Evolutionary conservation across 2,888 invertebrate species (phyloP), one percentile per base, ranked within the genome.

Genomic region (Drosophila buzzatii): DNA sequence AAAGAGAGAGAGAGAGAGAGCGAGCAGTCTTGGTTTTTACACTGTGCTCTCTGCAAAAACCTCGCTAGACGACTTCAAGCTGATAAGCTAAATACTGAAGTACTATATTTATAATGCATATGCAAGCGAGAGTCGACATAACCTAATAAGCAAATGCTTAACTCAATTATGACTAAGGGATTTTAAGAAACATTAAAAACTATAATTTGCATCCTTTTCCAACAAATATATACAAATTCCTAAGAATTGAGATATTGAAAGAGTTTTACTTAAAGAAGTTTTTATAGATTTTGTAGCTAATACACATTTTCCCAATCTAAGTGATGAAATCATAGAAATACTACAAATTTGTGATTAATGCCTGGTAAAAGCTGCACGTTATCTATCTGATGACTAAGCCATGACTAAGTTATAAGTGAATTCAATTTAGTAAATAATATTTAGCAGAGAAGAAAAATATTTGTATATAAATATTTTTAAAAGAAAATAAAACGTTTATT

Each of bases 71-170:
- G 45, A 53, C 42, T 75, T 53, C 16, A 51, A 56, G 18, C 71
- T 81, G 78, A 78, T 78, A 80, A 78, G 68, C n/a, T 35, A 76
- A 73, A 58, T 47, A 49, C 3, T 45, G 7, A 53, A 18, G n/a
- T 49, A 33, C 52, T 14, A 23, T 37, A 45, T 73, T 47, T 44
- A n/a, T 10, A 18, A 18, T 42, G 27, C n/a, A 23, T 16, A n/a
- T 23, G 12, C 20, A 35, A 35, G 20, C 23, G 23, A 60, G 49
- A 33, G 44, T 31, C 16, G 33, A 51, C 16, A 49, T 55, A 51
- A 39, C 20, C 33, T 55, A 51, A 66, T 41, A 8, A 70, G 2
- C 23, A 23, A 42, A 44, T 16, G n/a, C 12, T 31, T 5, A n/a
- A 31, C n/a, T n/a, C 7, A 7, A 18, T n/a, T 33, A 47, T 27